These are phyloP conservation scores for Choristoneura fumiferana DNA, from an alignment of 1,140 invertebrate species.

Conservation along the genomic window DNA sequence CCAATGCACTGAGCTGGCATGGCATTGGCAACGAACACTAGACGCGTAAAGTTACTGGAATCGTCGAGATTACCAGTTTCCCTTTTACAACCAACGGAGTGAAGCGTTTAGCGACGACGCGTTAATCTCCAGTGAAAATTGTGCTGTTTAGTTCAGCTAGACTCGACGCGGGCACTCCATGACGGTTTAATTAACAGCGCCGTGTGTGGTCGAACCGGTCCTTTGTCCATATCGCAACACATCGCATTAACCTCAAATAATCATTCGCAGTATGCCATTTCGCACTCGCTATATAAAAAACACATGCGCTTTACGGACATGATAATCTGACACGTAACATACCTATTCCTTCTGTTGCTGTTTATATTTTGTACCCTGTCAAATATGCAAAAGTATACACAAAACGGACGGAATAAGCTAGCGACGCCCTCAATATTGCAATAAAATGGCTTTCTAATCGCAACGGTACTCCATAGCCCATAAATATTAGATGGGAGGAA, in stretches of 20 bases:
- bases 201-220: conserved; percentile 35
- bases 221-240: conserved; percentile 21
- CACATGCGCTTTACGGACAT: background rate
- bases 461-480: conserved; percentile 44
- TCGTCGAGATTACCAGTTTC: background rate
- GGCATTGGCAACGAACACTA: too few species aligned
- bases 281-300: too few species aligned
- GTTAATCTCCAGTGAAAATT: conserved; percentile 45
- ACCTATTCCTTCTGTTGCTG: conserved; percentile 38
- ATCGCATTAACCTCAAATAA: conserved; percentile 17
- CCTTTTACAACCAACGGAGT: background rate
- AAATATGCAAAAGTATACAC: conserved; percentile 66
- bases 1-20: too few species aligned
- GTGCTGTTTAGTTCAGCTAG: conserved; percentile 8
- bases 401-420: conserved; percentile 47
- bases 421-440: conserved; percentile 58
- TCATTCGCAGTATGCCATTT: too few species aligned
- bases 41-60: too few species aligned
- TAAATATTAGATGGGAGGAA: conserved; percentile 61
- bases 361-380: conserved; percentile 29
- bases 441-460: conserved; percentile 71
- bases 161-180: conserved; percentile 17
- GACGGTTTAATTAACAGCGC: conserved; percentile 48
- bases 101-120: conserved; percentile 28
- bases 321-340: conserved; percentile 35